Percentiles rank a stretch among this genome's conserved stretches.
phyloP scores from a whole-genome alignment of 2,888 invertebrate genomes.

The Papilio elwesi region DNA sequence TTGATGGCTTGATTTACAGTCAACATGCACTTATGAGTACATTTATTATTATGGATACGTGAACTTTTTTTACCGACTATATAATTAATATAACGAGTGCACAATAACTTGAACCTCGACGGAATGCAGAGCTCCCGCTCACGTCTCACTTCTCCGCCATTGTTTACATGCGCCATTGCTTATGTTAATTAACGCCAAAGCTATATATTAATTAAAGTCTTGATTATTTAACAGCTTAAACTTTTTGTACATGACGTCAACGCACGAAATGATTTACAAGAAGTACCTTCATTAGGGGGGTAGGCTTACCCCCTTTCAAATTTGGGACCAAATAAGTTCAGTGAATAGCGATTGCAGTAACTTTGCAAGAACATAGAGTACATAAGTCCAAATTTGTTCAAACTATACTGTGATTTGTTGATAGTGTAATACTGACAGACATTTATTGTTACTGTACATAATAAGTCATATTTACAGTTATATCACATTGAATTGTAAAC shows the following conservation, averaged over 20 bases:
- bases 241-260: conserved; percentile 5
- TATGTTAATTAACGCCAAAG: not conserved
- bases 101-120: too few relatives aligned
- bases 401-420: not conserved
- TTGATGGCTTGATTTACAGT: too few relatives aligned
- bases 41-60: too few relatives aligned
- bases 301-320: not conserved
- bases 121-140: too few relatives aligned
- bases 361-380: too few relatives aligned
- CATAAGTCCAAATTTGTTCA: not conserved
- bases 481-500: not conserved
- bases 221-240: conserved; percentile 4
- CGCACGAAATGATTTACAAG: too few relatives aligned
- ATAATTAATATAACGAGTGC: too few relatives aligned
- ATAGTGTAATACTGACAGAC: not conserved
- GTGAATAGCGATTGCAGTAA: not conserved
- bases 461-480: not conserved
- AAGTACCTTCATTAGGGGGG: not conserved
- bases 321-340: not conserved
- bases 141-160: not conserved
- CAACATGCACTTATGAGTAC: not conserved
- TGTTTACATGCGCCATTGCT: not conserved
- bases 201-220: conserved; percentile 3
- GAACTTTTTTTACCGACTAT: too few relatives aligned
- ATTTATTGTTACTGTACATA: conserved; percentile 13